Conservation (phyloP, 2,797 vertebrate species). For the Schizothorax lantsangensis region DNA sequence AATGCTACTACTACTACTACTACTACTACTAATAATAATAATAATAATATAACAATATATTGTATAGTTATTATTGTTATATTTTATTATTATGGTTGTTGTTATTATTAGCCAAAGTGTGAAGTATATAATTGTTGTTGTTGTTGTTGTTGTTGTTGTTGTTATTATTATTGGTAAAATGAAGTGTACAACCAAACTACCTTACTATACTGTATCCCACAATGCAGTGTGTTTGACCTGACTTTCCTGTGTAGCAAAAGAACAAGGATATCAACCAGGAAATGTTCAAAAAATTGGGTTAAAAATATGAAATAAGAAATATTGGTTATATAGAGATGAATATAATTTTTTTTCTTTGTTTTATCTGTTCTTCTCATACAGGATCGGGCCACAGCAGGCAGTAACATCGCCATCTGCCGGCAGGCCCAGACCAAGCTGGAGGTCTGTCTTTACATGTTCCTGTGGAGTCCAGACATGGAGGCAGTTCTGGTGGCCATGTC, state of each 20-base stretch:
- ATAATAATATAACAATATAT: no score
- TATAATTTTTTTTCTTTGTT: background rate
- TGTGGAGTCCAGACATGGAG: conserved; percentile 95
- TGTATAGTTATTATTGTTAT: background rate
- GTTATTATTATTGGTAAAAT: background rate
- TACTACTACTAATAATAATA: no score
- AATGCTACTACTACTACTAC: no score
- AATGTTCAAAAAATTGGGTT: background rate
- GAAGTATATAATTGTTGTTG: background rate
- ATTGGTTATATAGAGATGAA: background rate
- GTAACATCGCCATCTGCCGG: conserved; percentile 86
- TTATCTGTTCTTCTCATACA: conserved; percentile 57
- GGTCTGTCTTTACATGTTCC: conserved; percentile 92
- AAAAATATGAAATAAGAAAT: background rate
- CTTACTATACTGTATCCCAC: background rate
- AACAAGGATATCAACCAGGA: background rate
- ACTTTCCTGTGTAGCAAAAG: background rate
- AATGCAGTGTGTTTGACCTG: background rate
- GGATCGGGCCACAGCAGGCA: conserved; percentile 87
- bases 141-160: no score
- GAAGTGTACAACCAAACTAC: background rate
- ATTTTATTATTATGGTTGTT: background rate
- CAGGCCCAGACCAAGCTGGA: conserved; percentile 95
- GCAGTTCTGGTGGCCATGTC: conserved; percentile 96
- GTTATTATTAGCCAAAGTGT: background rate